Evolutionary conservation across 2,888 invertebrate genomes (phyloP).

Genomic region (Drosophila pegasa): DNA sequence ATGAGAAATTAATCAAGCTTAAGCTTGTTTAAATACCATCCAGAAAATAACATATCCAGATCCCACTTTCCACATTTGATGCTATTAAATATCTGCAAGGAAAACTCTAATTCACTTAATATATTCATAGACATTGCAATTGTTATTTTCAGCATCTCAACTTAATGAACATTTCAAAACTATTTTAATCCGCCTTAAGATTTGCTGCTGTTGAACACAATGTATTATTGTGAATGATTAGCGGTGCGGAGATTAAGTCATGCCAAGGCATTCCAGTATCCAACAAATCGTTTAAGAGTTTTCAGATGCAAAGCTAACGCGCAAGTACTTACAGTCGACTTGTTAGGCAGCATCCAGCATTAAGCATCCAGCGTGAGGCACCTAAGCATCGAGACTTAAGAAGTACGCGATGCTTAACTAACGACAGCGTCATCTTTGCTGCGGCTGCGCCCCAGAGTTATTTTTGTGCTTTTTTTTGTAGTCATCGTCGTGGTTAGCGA

Average conservation of each 20-base stretch:
- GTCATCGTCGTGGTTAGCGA: slow-evolving; percentile 74
- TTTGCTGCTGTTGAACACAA: slow-evolving; percentile 14
- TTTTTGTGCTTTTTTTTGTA: slow-evolving; percentile 37
- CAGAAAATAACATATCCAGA: background rate
- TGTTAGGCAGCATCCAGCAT: slow-evolving; percentile 57
- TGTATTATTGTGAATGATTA: slow-evolving; percentile 30
- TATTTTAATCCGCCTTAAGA: slow-evolving; percentile 15
- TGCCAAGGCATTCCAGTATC: slow-evolving; percentile 39
- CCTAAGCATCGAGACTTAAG: slow-evolving; percentile 36
- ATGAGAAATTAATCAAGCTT: background rate
- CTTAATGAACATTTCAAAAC: slow-evolving; percentile 11
- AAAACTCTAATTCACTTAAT: background rate
- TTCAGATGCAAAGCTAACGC: slow-evolving; percentile 40
- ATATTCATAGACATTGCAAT: background rate
- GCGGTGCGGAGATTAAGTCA: slow-evolving; percentile 44
- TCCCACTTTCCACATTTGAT: background rate
- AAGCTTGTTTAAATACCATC: background rate
- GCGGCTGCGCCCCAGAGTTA: slow-evolving; percentile 61
- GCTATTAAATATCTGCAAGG: too few relatives aligned
- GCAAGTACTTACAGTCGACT: slow-evolving; percentile 65
- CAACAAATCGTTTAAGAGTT: slow-evolving; percentile 44
- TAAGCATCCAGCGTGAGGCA: slow-evolving; percentile 17
- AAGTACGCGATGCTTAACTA: slow-evolving; percentile 70
- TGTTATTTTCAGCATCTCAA: background rate
- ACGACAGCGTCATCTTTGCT: slow-evolving; percentile 73